Evolutionary conservation across 2,888 invertebrate species (phyloP).

Genomic region (Epiblema foenella): DNA sequence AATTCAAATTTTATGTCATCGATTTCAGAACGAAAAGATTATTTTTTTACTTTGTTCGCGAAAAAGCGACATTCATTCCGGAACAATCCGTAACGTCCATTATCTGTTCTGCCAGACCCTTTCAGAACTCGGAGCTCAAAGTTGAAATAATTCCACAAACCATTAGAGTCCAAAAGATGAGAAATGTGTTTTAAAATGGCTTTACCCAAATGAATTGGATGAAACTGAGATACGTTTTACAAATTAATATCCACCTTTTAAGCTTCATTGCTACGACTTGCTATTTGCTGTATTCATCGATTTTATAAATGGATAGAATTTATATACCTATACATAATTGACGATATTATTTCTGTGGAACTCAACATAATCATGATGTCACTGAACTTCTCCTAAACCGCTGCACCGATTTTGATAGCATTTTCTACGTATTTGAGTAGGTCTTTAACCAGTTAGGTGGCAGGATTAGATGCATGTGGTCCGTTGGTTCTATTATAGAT

Average conservation of each 20-base stretch:
- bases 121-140: constrained; percentile 1
- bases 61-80: constrained; percentile 6
- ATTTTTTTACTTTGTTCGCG: background rate
- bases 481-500: no score
- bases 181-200: constrained; percentile 9
- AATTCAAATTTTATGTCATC: background rate
- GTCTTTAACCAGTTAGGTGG: no score
- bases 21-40: background rate
- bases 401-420: no score
- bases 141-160: constrained; percentile 23
- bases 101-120: constrained; percentile 1
- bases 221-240: background rate
- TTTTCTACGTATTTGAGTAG: no score
- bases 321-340: no score
- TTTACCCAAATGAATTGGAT: background rate
- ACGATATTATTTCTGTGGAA: no score
- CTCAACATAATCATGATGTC: no score
- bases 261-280: background rate
- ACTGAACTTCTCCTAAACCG: no score
- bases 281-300: no score
- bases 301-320: no score
- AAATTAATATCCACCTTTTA: background rate
- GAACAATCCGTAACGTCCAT: background rate
- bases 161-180: constrained; percentile 8
- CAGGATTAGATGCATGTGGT: no score